Conservation (phyloP, 2,113 vertebrate genomes). For the Oenanthe oenanthe region DNA sequence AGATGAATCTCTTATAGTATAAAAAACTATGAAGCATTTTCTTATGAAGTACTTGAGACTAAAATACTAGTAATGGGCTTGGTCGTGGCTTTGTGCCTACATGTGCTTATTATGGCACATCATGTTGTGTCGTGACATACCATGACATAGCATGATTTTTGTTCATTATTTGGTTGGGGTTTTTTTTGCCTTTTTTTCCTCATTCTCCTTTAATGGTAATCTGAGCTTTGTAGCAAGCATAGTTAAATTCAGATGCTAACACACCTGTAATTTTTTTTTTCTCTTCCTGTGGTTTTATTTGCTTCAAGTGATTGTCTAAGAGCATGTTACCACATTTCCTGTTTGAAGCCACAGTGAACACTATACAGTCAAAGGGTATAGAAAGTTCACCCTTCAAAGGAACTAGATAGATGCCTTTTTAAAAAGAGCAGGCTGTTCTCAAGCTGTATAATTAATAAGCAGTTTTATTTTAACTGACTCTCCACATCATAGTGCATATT, state of each 20-base stretch:
- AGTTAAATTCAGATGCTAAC: background rate
- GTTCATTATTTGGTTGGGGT: background rate
- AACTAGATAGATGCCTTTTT: background rate
- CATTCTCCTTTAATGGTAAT: background rate
- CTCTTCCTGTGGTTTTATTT: slow-evolving; percentile 38
- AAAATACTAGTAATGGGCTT: background rate
- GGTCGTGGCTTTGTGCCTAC: accelerated
- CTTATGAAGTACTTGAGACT: background rate
- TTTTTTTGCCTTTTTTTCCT: accelerated
- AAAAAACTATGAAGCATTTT: background rate
- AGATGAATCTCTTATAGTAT: background rate
- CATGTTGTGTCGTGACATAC: background rate
- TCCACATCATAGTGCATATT: background rate
- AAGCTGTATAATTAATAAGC: background rate
- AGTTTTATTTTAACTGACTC: background rate
- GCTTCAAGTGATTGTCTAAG: background rate
- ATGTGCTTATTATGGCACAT: too few relatives aligned
- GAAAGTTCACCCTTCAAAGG: background rate
- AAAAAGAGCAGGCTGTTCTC: background rate
- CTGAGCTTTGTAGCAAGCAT: background rate
- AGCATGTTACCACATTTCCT: background rate
- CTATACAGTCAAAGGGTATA: background rate
- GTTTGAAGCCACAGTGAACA: background rate
- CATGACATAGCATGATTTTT: background rate
- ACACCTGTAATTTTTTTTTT: background rate